Base-by-base conservation (phyloP, 2,113 vertebrate species). In the Periophthalmus modestus region DNA sequence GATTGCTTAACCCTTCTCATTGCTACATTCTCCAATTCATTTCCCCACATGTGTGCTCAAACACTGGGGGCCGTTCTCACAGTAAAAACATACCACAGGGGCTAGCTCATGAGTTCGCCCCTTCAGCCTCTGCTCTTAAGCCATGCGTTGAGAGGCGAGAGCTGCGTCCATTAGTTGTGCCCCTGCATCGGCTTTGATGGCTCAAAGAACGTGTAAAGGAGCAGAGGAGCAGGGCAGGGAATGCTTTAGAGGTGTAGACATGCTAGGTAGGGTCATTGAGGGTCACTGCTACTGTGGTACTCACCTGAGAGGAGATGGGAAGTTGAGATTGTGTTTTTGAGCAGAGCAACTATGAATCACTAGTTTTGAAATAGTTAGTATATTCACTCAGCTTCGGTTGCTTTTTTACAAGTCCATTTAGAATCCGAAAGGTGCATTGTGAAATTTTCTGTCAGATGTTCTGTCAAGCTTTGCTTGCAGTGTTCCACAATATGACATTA, bases 81-180 rank as follows among this genome's bases (percentile, higher is more conserved):
- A 72, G 58, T 52, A 84, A 80, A 71, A 85, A 80, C 87, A 89
- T 87, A 81, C 77, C 86, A 81, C 21, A 52, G 69, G 74, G 23
- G 24, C 80, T 82, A 82, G 65, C 74, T 89, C 84, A 81, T 69
- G 69, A 78, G 55, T 57, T 18, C 82, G 72, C 79, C 52, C 52
- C 52, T 52, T 55, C 14, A 86, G 55, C 79, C 77, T 76, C 69
- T 69, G 81, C 74, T 78, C 78, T 79, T 71, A 73, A 82, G 76
- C 81, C 68, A 47, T 68, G 50, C 63, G 34, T 79, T 79, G 62
- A 74, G 66, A 78, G 66, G 21, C 63, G 34, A 79, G 69, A 78
- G 69, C 78, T 71, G 76, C 63, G 77, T 79, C 84, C 82, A 89
- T 89, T 88, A 78, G 83, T 82, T 46, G 76, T 73, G 86, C 73